Conservation (phyloP, 2,113 vertebrate genomes). For the Synchiropus splendidus region DNA sequence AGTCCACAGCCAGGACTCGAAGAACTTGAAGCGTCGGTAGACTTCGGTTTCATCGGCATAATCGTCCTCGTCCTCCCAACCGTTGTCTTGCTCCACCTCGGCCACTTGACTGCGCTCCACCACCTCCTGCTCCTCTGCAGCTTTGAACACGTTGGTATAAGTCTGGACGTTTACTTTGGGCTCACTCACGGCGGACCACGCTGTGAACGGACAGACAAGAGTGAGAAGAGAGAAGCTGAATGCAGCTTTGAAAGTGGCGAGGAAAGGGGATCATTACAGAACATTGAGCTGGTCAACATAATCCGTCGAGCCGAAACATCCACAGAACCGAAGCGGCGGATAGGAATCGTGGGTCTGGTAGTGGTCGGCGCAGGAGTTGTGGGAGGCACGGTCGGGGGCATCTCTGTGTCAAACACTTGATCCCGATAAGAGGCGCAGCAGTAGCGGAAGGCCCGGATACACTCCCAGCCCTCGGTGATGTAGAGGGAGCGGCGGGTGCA, state of each 20-base stretch:
- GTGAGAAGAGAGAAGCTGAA: background rate
- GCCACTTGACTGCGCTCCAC: background rate
- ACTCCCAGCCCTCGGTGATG: conserved; percentile 65
- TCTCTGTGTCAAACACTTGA: conserved; percentile 33
- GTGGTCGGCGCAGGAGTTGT: background rate
- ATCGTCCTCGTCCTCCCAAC: conserved; percentile 29
- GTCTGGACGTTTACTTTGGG: too few relatives aligned
- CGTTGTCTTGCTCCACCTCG: background rate
- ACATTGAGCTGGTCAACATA: accelerated
- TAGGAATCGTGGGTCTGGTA: background rate
- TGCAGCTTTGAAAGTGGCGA: too few relatives aligned
- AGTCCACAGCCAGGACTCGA: conserved; percentile 67
- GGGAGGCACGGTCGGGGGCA: conserved; percentile 30
- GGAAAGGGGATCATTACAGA: conserved; percentile 8
- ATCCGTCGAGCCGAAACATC: background rate
- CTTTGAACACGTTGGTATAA: too few relatives aligned
- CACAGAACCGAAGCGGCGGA: background rate
- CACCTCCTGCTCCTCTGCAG: background rate
- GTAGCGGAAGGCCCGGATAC: conserved; percentile 72
- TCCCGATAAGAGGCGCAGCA: conserved; percentile 69
- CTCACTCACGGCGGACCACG: too few relatives aligned
- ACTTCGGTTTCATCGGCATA: conserved; percentile 40
- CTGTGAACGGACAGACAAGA: too few relatives aligned
- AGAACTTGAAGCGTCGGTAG: conserved; percentile 58
- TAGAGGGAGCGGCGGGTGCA: conserved; percentile 67